Percentiles rank a stretch among this genome's conserved stretches.
These are phyloP conservation scores for Cuniculus paca DNA, from an alignment of 2,797 vertebrate species.

Conservation along the genomic window DNA sequence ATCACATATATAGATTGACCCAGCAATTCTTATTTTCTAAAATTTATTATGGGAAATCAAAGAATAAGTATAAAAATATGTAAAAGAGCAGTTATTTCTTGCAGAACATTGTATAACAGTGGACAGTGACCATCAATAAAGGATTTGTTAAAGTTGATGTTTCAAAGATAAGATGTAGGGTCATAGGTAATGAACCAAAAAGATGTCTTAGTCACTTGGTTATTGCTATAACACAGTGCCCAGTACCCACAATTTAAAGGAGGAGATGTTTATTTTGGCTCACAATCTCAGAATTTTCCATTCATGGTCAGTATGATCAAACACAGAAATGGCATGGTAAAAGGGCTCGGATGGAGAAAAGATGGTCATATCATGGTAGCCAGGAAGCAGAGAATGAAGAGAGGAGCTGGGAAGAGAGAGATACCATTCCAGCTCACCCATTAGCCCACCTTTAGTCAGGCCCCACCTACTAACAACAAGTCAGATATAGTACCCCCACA, in stretches of 20 bases:
- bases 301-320: neutral
- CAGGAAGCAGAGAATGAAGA: neutral
- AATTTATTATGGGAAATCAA: neutral
- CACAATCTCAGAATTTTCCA: neutral
- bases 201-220: neutral
- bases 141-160: neutral
- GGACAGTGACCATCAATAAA: neutral
- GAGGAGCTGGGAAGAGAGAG: neutral
- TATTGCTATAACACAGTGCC: neutral
- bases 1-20: neutral
- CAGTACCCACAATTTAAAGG: neutral
- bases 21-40: fast-evolving
- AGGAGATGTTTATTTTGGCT: neutral
- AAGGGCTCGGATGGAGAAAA: neutral
- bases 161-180: neutral
- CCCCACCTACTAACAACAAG: neutral
- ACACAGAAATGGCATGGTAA: neutral
- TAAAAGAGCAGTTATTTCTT: neutral
- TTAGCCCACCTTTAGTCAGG: neutral
- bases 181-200: neutral
- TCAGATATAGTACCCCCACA: neutral
- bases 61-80: neutral
- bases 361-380: neutral
- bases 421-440: neutral
- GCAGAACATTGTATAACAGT: neutral